Conservation (phyloP, 2,113 vertebrate species). For the Mystacornis crossleyi region DNA sequence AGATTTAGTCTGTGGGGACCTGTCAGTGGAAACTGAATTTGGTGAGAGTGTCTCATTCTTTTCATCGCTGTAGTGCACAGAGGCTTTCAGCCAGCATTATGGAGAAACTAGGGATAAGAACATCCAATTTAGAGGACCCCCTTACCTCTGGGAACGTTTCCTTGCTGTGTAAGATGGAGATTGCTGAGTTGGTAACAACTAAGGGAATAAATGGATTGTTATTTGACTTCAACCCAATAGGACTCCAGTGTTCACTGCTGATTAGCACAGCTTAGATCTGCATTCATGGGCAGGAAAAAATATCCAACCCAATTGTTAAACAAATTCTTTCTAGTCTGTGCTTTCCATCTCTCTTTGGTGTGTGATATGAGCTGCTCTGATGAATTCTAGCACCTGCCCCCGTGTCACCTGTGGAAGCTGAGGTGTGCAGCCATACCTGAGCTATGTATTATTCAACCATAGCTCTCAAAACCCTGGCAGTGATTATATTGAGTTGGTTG, state of each 20-base stretch:
- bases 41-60: conserved; percentile 58
- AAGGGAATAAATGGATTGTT: conserved; percentile 5
- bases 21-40: conserved; percentile 65
- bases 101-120: conserved; percentile 28
- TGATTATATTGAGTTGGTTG: background rate
- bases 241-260: conserved; percentile 6
- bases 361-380: background rate
- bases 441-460: background rate
- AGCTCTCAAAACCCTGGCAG: background rate
- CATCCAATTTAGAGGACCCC: conserved; percentile 1
- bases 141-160: background rate
- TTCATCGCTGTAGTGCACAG: conserved; percentile 2
- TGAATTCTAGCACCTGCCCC: background rate
- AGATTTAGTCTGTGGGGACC: conserved; percentile 66
- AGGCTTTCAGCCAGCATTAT: conserved; percentile 38
- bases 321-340: background rate
- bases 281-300: background rate
- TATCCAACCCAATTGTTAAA: background rate
- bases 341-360: background rate
- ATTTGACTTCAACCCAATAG: conserved; percentile 35
- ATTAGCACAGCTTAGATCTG: conserved; percentile 38
- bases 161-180: conserved; percentile 13
- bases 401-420: accelerated
- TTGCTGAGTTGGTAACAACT: conserved; percentile 53
- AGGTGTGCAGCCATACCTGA: background rate